Conservation (phyloP, 1,140 invertebrate species). For the Drosophila mojavensis region DNA sequence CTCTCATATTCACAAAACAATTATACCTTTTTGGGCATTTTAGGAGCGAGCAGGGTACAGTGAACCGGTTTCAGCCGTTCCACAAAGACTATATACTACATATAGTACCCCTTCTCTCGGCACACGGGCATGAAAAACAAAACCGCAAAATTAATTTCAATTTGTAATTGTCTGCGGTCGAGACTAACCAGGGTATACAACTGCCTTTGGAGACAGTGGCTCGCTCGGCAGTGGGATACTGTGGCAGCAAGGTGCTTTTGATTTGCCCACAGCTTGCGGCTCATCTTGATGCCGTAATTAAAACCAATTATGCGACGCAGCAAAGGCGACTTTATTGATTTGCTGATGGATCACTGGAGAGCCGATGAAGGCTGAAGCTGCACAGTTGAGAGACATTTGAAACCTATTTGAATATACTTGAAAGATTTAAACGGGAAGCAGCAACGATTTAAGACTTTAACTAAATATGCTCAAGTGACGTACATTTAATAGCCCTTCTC, state of each 20-base stretch:
- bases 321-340: slow-evolving; percentile 3
- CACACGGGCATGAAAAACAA: neutral
- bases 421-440: no score
- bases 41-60: neutral
- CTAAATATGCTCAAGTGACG: no score
- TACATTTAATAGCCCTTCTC: neutral
- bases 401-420: no score
- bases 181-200: slow-evolving; percentile 4
- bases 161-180: slow-evolving; percentile 49
- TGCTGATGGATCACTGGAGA: slow-evolving; percentile 11
- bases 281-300: slow-evolving; percentile 42
- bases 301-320: slow-evolving; percentile 46
- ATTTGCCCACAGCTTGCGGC: slow-evolving; percentile 45
- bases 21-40: no score
- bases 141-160: slow-evolving; percentile 60
- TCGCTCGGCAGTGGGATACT: neutral
- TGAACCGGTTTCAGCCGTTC: no score
- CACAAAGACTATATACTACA: neutral
- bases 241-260: slow-evolving; percentile 21
- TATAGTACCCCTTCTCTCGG: neutral
- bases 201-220: slow-evolving; percentile 3
- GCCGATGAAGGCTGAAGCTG: neutral
- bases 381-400: no score
- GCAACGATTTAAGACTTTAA: no score
- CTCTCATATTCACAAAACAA: no score